Base-by-base conservation (phyloP, 1,140 invertebrate species). In the Notospermus geniculatus region DNA sequence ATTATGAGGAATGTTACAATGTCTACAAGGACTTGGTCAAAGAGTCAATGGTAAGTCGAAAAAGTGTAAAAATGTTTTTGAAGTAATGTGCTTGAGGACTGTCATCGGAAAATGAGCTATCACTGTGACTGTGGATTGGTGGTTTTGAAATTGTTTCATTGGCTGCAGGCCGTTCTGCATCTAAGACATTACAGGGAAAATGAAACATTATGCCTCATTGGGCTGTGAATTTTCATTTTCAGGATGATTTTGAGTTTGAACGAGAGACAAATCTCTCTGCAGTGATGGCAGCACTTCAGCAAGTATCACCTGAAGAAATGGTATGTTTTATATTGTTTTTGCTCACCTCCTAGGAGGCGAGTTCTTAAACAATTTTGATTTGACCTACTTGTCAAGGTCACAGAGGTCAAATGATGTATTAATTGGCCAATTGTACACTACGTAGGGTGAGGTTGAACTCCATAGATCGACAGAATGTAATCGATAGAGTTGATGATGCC, bases 221-320 rank as follows among this genome's bases (percentile, higher is more conserved):
- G n/a, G n/a, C n/a, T n/a, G n/a, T n/a, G n/a, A n/a, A n/a, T 27
- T 28, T 57, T 65, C 46, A 29, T 57, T 67, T 66, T 29, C 86
- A 88, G 71, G 94, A 97, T 84, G 93, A 97, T 59, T 97, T 93
- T 85, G 93, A 95, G 77, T 88, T 92, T 77, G 95, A 97, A 81
- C 86, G 95, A 54, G 87, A 92, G 77, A 91, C 94, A 0, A 97
- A 98, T 83, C 85, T 97, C 71, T 87, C 90, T 60, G 95, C 95
- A 17, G 93, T 93, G 57, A 84, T 91, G 45, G 90, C 91, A 22
- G 89, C 91, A 70, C 80, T 95, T n/a, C 82, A 84, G 55, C 59
- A 77, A 54, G 78, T 70, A 73, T 67, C 57, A 64, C 62, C 63
- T 11, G 58, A 67, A 62, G 71, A 78, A 60, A 59, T 75, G 64